Percentiles rank a stretch among this genome's conserved stretches.
Evolutionary conservation across 2,113 vertebrate genomes (phyloP).

Genomic region (Dromiciops gliroides): DNA sequence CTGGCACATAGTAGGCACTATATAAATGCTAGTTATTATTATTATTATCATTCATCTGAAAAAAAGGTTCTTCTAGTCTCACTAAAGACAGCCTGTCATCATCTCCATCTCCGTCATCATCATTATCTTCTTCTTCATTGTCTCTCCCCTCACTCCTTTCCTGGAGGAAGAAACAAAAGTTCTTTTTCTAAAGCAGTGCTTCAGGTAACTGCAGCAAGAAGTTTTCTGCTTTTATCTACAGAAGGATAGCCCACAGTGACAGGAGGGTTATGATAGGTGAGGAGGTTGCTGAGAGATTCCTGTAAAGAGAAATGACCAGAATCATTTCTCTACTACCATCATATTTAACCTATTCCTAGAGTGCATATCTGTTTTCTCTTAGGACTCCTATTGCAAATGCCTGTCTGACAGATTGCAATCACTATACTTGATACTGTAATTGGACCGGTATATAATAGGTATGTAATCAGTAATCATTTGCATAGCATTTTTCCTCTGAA

Average conservation of each 20-base stretch:
- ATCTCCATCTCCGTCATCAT: background rate
- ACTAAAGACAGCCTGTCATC: background rate
- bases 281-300: background rate
- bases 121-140: background rate
- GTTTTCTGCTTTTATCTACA: background rate
- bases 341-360: slow-evolving; percentile 1
- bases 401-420: slow-evolving; percentile 42
- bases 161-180: slow-evolving; percentile 60
- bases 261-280: background rate
- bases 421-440: background rate
- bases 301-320: slow-evolving; percentile 24
- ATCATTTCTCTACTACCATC: background rate
- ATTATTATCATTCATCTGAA: background rate
- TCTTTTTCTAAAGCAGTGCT: slow-evolving; percentile 47
- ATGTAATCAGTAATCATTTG: slow-evolving; percentile 7
- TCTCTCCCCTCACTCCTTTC: background rate
- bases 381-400: slow-evolving; percentile 28
- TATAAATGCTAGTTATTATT: background rate
- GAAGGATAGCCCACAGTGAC: slow-evolving; percentile 50
- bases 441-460: background rate
- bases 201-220: slow-evolving; percentile 22
- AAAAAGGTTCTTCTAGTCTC: background rate
- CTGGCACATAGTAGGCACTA: background rate
- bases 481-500: background rate
- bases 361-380: background rate